Evolutionary conservation across 2,797 vertebrate species (phyloP).

Genomic region (Sebastes ruberrimus): DNA sequence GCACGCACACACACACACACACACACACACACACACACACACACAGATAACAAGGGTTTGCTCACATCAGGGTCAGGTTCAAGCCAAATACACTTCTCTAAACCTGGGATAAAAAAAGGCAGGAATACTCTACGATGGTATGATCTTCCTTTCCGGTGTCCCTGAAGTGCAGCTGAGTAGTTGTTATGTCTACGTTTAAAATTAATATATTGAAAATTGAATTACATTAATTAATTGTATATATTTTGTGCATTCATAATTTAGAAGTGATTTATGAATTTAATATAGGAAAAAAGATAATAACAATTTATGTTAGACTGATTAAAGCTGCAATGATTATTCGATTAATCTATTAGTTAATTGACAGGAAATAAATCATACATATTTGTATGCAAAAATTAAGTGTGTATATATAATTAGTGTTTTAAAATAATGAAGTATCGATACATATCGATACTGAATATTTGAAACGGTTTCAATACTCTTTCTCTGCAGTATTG

Average conservation of each 20-base stretch:
- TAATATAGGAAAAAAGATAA: background rate
- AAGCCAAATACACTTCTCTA: conserved; percentile 44
- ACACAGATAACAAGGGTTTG: conserved; percentile 35
- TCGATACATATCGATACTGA: no score
- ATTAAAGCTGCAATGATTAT: background rate
- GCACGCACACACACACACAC: conserved; percentile 1
- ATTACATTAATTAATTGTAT: background rate
- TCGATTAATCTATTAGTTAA: background rate
- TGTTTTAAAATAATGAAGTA: no score
- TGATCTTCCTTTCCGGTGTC: conserved; percentile 1
- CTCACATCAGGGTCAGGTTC: conserved; percentile 62
- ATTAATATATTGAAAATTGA: background rate
- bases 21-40: conserved; percentile 14
- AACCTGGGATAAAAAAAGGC: conserved; percentile 27
- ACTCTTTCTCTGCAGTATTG: background rate
- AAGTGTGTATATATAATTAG: no score
- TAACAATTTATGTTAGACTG: background rate
- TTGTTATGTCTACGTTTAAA: background rate
- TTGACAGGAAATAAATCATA: background rate
- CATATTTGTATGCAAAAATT: background rate
- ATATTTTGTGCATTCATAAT: background rate
- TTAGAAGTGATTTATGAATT: background rate
- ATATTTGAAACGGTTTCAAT: background rate
- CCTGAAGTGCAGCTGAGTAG: background rate
- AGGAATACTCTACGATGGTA: background rate